Conservation (phyloP, 2,888 invertebrate genomes). For the Dynastes hyllus region DNA sequence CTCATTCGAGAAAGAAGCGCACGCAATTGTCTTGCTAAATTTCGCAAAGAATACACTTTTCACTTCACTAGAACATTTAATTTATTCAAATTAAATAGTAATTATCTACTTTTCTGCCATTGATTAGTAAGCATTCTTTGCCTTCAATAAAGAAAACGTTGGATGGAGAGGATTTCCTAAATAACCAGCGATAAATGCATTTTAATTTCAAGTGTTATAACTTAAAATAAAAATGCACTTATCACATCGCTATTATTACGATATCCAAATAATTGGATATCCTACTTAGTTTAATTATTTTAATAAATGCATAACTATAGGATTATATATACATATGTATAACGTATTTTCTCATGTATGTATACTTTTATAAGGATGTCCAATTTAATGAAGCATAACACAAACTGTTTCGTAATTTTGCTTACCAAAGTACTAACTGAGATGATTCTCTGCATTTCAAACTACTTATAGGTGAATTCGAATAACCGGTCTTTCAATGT, state of each 20-base stretch:
- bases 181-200: background rate
- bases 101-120: slow-evolving; percentile 42
- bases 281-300: background rate
- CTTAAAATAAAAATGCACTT: too few relatives aligned
- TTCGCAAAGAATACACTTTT: slow-evolving; percentile 44
- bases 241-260: too few relatives aligned
- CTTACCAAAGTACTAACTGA: slow-evolving; percentile 48
- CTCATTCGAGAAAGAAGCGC: slow-evolving; percentile 36
- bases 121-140: slow-evolving; percentile 15
- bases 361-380: background rate
- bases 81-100: slow-evolving; percentile 40
- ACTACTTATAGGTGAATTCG: slow-evolving; percentile 49
- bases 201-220: too few relatives aligned
- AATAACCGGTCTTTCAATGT: slow-evolving; percentile 47
- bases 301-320: background rate
- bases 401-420: slow-evolving; percentile 50
- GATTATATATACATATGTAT: background rate
- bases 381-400: background rate
- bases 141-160: background rate
- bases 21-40: slow-evolving; percentile 50
- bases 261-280: background rate
- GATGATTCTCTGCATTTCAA: slow-evolving; percentile 36
- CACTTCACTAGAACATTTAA: slow-evolving; percentile 50
- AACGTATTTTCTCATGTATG: background rate
- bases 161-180: background rate